Evolutionary conservation across 2,888 invertebrate genomes (phyloP).

Genomic region (Crematogaster levior): DNA sequence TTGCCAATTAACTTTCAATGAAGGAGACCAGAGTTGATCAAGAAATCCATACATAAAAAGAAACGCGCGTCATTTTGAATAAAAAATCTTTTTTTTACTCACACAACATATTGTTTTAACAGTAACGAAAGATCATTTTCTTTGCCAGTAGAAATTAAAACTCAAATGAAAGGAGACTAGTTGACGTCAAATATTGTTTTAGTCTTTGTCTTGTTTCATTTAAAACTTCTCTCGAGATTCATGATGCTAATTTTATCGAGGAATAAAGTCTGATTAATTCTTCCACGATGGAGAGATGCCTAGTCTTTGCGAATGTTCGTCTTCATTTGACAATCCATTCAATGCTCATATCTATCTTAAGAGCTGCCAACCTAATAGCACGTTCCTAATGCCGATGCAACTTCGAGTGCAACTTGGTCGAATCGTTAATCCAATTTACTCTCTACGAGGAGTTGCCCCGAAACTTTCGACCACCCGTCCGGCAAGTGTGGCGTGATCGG

Average conservation of each 20-base stretch:
- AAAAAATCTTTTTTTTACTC: background rate
- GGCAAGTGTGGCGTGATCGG: constrained; percentile 44
- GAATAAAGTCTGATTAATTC: constrained; percentile 17
- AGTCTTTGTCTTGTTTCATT: too few species aligned
- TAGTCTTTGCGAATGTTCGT: background rate
- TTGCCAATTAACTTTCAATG: constrained; percentile 4
- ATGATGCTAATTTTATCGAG: background rate
- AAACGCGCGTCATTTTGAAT: background rate
- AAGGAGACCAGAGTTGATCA: background rate
- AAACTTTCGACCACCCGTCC: constrained; percentile 47
- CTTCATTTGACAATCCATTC: constrained; percentile 27
- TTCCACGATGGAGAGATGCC: background rate
- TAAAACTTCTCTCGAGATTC: background rate
- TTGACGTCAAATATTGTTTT: too few species aligned
- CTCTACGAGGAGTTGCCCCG: constrained; percentile 32
- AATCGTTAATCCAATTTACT: constrained; percentile 70
- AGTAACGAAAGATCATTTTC: too few species aligned
- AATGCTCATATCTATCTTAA: constrained; percentile 5
- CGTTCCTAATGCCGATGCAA: constrained; percentile 46
- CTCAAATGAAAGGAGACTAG: too few species aligned
- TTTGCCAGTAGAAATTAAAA: too few species aligned
- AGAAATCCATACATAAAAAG: background rate
- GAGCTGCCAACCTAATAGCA: constrained; percentile 41
- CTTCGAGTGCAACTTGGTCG: constrained; percentile 32
- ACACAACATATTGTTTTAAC: background rate